Percentiles rank a stretch among this genome's conserved stretches.
Conservation (phyloP, 2,797 vertebrate genomes). For the Xenopus petersii region DNA sequence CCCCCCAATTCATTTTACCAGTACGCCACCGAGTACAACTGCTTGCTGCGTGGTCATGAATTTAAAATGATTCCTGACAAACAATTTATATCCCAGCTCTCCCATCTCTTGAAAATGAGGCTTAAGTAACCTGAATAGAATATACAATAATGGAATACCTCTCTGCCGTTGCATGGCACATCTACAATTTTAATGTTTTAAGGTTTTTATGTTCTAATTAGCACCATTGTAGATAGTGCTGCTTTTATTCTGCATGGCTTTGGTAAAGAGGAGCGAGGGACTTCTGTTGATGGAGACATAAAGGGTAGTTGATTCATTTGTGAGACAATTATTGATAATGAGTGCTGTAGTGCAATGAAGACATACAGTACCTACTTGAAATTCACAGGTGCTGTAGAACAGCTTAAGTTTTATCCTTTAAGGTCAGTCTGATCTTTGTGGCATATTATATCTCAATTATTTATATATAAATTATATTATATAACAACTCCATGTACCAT, state of each 20-base stretch:
- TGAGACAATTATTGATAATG: constrained; percentile 44
- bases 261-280: constrained; percentile 15
- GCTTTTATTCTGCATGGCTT: constrained; percentile 20
- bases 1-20: not conserved
- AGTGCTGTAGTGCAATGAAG: constrained; percentile 34
- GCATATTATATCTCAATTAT: no score
- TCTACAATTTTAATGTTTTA: constrained; percentile 41
- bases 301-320: constrained; percentile 17
- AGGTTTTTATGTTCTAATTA: constrained; percentile 36
- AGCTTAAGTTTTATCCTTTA: no score
- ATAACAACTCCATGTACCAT: no score
- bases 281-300: constrained; percentile 33
- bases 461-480: no score
- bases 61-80: constrained; percentile 37
- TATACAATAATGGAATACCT: constrained; percentile 21
- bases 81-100: constrained; percentile 35
- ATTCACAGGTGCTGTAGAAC: no score
- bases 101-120: constrained; percentile 39
- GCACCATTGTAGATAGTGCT: not conserved
- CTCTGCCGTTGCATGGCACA: not conserved
- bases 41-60: constrained; percentile 15
- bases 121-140: constrained; percentile 42
- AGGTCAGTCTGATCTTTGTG: no score
- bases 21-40: not conserved
- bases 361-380: constrained; percentile 16